These are phyloP conservation scores for Spea hammondii DNA, from an alignment of 2,797 vertebrate genomes.

Conservation along the genomic window DNA sequence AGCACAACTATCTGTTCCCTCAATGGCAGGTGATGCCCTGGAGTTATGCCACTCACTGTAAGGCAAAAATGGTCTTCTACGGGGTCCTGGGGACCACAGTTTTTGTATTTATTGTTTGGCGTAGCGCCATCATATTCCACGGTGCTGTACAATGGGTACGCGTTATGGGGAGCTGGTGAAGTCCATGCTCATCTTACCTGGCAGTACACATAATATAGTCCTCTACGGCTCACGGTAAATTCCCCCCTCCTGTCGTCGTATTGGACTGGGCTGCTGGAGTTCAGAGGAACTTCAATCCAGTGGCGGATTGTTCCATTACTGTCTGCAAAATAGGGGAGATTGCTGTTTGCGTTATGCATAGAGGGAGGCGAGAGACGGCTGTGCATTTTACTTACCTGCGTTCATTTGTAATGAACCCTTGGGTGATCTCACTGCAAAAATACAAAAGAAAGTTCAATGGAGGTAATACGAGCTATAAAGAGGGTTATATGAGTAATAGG, in stretches of 20 bases:
- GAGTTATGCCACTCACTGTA: too few species aligned
- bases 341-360: neutral
- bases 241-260: slow-evolving; percentile 78
- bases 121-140: too few species aligned
- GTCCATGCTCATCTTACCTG: slow-evolving; percentile 71
- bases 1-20: too few species aligned
- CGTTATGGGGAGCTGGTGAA: too few species aligned
- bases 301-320: slow-evolving; percentile 81
- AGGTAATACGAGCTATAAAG: neutral
- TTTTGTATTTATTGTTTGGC: too few species aligned
- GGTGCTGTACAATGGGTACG: too few species aligned
- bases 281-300: slow-evolving; percentile 81
- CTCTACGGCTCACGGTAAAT: slow-evolving; percentile 77
- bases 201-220: slow-evolving; percentile 89
- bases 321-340: slow-evolving; percentile 58
- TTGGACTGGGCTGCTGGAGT: slow-evolving; percentile 80
- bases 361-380: neutral
- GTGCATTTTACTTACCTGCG: slow-evolving; percentile 21
- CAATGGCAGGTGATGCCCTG: too few species aligned
- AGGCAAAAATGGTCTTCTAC: too few species aligned
- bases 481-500: neutral
- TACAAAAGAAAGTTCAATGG: neutral
- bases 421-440: slow-evolving; percentile 17
- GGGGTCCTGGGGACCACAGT: too few species aligned
- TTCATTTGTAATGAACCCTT: slow-evolving; percentile 12